A percentile compares a stretch with the other conserved stretches of the same genome.
Conservation (phyloP, 1,140 invertebrate genomes). For the Bombus confusus region DNA sequence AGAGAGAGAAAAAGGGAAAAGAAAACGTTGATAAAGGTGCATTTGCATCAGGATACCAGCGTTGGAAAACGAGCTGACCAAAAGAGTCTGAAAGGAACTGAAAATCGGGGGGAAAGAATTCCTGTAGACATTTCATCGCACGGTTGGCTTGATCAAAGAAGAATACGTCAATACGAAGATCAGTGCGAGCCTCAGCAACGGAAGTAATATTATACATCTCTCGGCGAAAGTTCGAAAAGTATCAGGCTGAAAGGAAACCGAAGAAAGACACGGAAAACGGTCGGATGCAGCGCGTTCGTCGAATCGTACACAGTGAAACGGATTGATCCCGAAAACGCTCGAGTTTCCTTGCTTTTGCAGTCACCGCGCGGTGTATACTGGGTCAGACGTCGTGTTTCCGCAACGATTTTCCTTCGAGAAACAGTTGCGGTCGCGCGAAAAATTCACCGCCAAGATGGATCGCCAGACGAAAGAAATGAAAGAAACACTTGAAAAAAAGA, state of each 20-base stretch:
- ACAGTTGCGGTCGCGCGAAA: slow-evolving; percentile 27
- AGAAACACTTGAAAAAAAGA: neutral
- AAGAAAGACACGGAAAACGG: slow-evolving; percentile 37
- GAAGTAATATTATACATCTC: slow-evolving; percentile 65
- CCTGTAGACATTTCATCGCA: slow-evolving; percentile 6
- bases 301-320: slow-evolving; percentile 45
- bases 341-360: slow-evolving; percentile 54
- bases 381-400: slow-evolving; percentile 32
- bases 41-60: neutral
- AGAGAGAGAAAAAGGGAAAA: neutral
- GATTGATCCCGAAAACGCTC: slow-evolving; percentile 64
- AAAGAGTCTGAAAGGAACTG: neutral
- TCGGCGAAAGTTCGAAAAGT: slow-evolving; percentile 54
- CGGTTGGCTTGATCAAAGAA: slow-evolving; percentile 57
- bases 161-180: slow-evolving; percentile 50
- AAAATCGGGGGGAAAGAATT: neutral
- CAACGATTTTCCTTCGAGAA: slow-evolving; percentile 28
- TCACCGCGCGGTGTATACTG: slow-evolving; percentile 32
- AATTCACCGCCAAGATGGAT: slow-evolving; percentile 39
- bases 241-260: slow-evolving; percentile 28
- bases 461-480: neutral
- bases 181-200: slow-evolving; percentile 35
- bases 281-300: slow-evolving; percentile 33
- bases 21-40: no score
- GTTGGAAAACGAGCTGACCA: neutral